Evolutionary conservation across 2,113 vertebrate species (phyloP).

Genomic region (Mohoua ochrocephala): DNA sequence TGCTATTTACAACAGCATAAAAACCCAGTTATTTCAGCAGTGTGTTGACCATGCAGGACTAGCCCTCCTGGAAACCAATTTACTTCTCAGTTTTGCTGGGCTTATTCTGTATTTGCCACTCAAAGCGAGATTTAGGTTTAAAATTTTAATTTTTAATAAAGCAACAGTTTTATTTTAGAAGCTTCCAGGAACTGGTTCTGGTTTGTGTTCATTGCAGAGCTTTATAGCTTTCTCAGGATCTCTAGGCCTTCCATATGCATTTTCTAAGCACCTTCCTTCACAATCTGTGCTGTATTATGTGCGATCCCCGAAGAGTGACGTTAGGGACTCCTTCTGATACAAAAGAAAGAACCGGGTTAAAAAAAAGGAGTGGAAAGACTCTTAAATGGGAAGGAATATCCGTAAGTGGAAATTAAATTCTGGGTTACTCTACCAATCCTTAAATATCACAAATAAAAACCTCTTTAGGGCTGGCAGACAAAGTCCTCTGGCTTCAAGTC

Average conservation of each 20-base stretch:
- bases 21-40: not conserved
- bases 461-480: not conserved
- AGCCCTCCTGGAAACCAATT: not conserved
- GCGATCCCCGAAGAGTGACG: not conserved
- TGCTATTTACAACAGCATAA: not conserved
- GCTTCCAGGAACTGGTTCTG: not conserved
- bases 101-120: not conserved
- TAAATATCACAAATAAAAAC: not conserved
- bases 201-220: not conserved
- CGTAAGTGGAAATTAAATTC: not conserved
- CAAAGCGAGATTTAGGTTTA: not conserved
- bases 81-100: not conserved
- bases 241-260: not conserved
- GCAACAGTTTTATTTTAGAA: not conserved
- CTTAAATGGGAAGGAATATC: not conserved
- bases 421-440: not conserved
- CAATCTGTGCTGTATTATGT: not conserved
- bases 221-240: not conserved
- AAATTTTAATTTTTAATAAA: constrained; percentile 21
- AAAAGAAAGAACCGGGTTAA: not conserved
- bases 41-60: not conserved
- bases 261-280: not conserved
- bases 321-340: not conserved
- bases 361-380: not conserved
- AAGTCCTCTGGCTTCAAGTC: not conserved